Evolutionary conservation across 2,113 vertebrate genomes (phyloP), one percentile per base, ranked within the genome.

Genomic region (Oryzias javanicus): DNA sequence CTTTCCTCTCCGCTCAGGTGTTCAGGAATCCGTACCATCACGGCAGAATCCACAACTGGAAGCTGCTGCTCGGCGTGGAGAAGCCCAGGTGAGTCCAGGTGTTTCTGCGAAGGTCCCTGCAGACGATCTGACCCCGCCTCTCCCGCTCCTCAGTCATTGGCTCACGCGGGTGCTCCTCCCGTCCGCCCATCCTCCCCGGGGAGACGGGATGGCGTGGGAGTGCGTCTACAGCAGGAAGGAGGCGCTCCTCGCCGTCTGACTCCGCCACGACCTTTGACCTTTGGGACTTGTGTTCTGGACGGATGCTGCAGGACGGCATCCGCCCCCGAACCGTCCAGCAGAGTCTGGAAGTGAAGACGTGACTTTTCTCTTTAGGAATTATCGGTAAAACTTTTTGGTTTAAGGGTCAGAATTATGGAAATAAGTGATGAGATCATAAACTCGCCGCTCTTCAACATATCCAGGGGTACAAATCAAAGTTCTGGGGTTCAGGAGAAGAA

Each of bases 1-100:
- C n/a, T n/a, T 55, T 49, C 14, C 5, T 42, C 3, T 41, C 45
- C 68, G 5, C 14, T 0, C 79, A 99, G 97, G 82, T 91, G 35
- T 99, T 99, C 82, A 90, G 85, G 79, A 98, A 98, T 77, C 96
- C 95, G 8, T 97, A 94, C 67, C 93, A 95, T 77, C 92, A 92
- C 0, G 95, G 97, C 2, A 70, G 71, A 60, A 79, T 94, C 60
- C 91, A 93, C 71, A 99, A 98, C 76, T 98, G 95, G 95, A 97
- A 91, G 84, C 60, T 95, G 22, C 92, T 99, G 76, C 83, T 99
- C 59, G 95, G 95, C 1, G 93, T 99, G 55, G 93, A 98, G 12
- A 76, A 78, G 59, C 87, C 79, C 55, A 95, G 94, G 97, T 99
- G 90, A 90, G 78, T 40, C 50, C 17, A 5, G 2, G 13, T 8